phyloP scores from a whole-genome alignment of 2,797 vertebrate species.

The Orestias chungarensis region DNA sequence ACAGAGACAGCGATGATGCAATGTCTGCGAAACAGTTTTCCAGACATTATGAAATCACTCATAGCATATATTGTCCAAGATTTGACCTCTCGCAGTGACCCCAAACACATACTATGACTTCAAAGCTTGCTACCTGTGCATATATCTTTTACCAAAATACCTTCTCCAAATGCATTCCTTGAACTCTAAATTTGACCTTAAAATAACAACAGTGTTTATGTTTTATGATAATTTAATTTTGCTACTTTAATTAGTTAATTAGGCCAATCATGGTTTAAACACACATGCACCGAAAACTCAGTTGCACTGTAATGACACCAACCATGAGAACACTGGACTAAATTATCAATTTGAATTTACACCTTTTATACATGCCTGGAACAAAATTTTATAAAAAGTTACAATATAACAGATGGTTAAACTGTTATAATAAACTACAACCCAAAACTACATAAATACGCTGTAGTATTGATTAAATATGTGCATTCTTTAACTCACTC shows the following conservation, averaged over 20 bases:
- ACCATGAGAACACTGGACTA: slow-evolving; percentile 37
- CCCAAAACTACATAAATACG: too few species aligned
- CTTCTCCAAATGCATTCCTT: background rate
- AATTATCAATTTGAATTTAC: too few species aligned
- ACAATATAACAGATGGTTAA: too few species aligned
- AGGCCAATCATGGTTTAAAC: background rate
- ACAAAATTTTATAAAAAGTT: too few species aligned
- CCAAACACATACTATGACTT: slow-evolving; percentile 5
- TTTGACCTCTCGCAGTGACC: slow-evolving; percentile 22
- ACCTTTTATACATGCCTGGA: too few species aligned
- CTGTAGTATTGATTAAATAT: too few species aligned
- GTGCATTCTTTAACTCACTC: too few species aligned
- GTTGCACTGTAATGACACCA: slow-evolving; percentile 53
- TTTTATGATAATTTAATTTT: background rate
- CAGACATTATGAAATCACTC: slow-evolving; percentile 56
- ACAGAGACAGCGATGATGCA: slow-evolving; percentile 64
- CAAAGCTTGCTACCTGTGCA: background rate
- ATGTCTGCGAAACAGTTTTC: slow-evolving; percentile 60
- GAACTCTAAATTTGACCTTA: slow-evolving; percentile 1
- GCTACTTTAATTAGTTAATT: background rate
- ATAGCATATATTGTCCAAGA: slow-evolving; percentile 44
- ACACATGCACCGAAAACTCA: slow-evolving; percentile 1
- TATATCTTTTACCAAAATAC: background rate
- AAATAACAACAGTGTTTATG: background rate
- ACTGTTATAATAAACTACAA: too few species aligned